Percentiles rank a stretch among this genome's conserved stretches.
These are phyloP conservation scores for Chrysochloris asiatica DNA, from an alignment of 2,113 vertebrate genomes.

Conservation along the genomic window DNA sequence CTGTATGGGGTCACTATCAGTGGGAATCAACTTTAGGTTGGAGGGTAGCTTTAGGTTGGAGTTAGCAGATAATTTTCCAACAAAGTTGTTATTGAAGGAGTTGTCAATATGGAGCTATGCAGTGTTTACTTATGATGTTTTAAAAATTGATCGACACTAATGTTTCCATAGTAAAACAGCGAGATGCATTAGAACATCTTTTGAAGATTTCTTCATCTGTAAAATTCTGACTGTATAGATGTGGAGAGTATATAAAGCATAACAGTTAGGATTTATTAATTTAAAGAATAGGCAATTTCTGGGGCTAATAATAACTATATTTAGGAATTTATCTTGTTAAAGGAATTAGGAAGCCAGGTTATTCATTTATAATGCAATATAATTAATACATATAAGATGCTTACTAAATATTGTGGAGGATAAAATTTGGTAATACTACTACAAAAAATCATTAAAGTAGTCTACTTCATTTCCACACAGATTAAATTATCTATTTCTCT, in stretches of 20 bases:
- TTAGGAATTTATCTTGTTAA: constrained; percentile 29
- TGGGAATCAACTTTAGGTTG: neutral
- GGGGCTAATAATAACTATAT: neutral
- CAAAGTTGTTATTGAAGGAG: neutral
- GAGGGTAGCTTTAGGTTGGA: neutral
- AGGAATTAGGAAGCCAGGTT: constrained; percentile 24
- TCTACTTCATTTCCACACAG: constrained; percentile 22
- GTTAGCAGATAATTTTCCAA: neutral
- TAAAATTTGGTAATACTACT: constrained; percentile 48
- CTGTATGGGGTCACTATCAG: no score
- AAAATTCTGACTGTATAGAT: constrained; percentile 14
- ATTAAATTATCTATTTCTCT: neutral
- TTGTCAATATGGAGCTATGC: neutral
- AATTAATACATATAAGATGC: neutral
- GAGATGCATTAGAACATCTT: neutral
- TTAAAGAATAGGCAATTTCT: constrained; percentile 3
- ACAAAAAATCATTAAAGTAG: constrained; percentile 26
- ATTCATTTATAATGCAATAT: neutral
- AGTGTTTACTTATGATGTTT: neutral
- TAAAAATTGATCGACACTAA: neutral
- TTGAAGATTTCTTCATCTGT: neutral
- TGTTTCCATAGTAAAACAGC: neutral
- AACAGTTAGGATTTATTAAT: constrained; percentile 26
- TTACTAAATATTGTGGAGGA: constrained; percentile 24
- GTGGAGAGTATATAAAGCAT: neutral